Conservation (phyloP, 2,113 vertebrate species). For the Oryzias melastigma region DNA sequence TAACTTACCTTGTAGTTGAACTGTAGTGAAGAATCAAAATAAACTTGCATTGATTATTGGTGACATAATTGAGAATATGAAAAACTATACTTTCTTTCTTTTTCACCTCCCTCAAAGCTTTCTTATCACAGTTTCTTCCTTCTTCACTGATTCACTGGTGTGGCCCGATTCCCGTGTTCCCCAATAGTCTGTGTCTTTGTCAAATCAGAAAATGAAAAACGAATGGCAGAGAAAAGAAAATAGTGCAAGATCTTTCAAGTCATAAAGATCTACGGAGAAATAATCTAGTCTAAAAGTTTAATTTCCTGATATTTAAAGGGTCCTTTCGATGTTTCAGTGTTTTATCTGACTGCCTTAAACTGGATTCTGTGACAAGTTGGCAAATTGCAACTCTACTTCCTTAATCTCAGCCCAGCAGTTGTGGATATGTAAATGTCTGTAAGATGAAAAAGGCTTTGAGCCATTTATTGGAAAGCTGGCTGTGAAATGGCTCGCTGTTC, state of each 20-base stretch:
- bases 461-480: constrained; percentile 33
- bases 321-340: constrained; percentile 34
- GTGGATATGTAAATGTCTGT: constrained; percentile 54
- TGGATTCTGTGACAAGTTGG: constrained; percentile 47
- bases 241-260: constrained; percentile 8
- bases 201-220: constrained; percentile 13
- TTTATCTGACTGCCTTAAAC: constrained; percentile 23
- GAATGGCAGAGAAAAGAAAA: constrained; percentile 27
- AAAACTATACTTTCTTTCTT: too few relatives aligned
- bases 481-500: constrained; percentile 19
- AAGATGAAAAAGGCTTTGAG: constrained; percentile 43
- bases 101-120: too few relatives aligned
- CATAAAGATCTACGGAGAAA: constrained; percentile 34
- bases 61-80: too few relatives aligned
- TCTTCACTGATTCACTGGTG: constrained; percentile 26
- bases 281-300: constrained; percentile 31
- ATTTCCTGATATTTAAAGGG: constrained; percentile 30
- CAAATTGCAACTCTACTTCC: constrained; percentile 45
- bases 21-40: too few relatives aligned
- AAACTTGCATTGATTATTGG: too few relatives aligned
- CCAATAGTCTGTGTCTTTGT: background rate
- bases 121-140: too few relatives aligned
- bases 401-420: constrained; percentile 36
- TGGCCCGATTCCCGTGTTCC: constrained; percentile 1
- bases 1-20: too few relatives aligned